Conservation (phyloP, 2,113 vertebrate species). For the Elanus axillaris region DNA sequence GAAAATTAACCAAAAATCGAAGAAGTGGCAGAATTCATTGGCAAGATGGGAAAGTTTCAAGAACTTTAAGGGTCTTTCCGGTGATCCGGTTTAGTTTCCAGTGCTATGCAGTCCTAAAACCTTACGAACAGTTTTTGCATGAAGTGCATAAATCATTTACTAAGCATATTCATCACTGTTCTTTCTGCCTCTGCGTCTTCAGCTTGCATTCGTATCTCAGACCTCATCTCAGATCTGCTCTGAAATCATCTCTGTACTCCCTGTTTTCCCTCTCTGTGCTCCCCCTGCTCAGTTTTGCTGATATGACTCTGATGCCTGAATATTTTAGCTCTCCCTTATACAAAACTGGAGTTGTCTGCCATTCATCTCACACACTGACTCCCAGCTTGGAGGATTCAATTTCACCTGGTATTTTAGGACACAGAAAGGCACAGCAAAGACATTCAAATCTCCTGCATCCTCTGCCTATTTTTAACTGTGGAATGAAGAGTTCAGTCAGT, state of each 20-base stretch:
- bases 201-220: neutral
- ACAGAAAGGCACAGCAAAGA: neutral
- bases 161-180: neutral
- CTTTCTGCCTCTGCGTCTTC: neutral
- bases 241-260: neutral
- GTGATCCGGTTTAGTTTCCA: neutral
- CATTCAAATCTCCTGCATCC: neutral
- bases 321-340: neutral
- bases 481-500: neutral
- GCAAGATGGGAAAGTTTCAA: neutral
- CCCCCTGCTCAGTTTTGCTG: neutral
- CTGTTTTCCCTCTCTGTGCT: neutral
- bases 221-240: neutral
- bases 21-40: neutral
- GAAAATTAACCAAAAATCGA: neutral
- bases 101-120: neutral
- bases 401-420: neutral
- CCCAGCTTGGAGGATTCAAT: neutral
- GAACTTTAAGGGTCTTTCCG: neutral
- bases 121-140: neutral
- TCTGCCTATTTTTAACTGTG: neutral
- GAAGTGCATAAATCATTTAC: neutral
- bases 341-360: neutral
- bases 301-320: neutral
- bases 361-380: fast-evolving